Conservation (phyloP, 2,888 invertebrate species). For the Neuroscelio doddi region DNA sequence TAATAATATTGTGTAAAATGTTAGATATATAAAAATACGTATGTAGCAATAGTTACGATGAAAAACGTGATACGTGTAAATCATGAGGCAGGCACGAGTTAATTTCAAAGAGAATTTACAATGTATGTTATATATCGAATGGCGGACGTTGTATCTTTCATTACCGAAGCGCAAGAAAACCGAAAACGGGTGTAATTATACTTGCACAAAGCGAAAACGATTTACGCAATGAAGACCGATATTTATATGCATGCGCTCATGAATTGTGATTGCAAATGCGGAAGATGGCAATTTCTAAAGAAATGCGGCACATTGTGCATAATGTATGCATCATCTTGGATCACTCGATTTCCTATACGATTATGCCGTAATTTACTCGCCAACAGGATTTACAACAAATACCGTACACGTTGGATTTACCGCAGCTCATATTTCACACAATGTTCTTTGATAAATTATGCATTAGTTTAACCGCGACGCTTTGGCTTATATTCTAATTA, state of each 20-base stretch:
- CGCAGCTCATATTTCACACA: constrained; percentile 4
- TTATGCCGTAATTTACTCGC: constrained; percentile 5
- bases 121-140: too few relatives aligned
- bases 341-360: background rate
- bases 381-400: constrained; percentile 6
- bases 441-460: constrained; percentile 1
- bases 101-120: too few relatives aligned
- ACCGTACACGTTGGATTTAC: constrained; percentile 6
- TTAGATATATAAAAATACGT: too few relatives aligned
- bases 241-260: background rate
- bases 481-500: constrained; percentile 1
- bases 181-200: background rate
- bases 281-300: constrained; percentile 5
- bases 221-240: background rate
- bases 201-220: background rate
- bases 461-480: constrained; percentile 2
- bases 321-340: background rate
- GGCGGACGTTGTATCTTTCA: too few relatives aligned
- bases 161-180: too few relatives aligned
- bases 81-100: too few relatives aligned
- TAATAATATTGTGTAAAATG: too few relatives aligned
- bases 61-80: too few relatives aligned
- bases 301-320: background rate
- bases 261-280: background rate
- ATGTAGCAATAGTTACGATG: too few relatives aligned